Conservation (phyloP, 1,140 invertebrate genomes). For the Sitophilus oryzae region DNA sequence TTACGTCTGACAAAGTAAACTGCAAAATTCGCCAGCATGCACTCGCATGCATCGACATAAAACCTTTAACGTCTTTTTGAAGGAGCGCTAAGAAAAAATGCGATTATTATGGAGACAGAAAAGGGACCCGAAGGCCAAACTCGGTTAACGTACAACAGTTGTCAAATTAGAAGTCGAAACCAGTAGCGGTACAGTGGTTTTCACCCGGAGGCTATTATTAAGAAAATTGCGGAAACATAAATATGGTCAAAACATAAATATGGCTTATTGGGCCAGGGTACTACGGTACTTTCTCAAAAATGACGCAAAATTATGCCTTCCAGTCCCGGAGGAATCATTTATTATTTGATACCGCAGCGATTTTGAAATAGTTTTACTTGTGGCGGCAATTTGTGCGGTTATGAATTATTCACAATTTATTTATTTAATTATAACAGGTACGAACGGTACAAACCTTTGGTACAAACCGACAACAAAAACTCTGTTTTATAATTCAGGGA, state of each 20-base stretch:
- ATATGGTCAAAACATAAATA: not conserved
- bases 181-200: constrained; percentile 10
- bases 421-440: too few species aligned
- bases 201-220: not conserved
- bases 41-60: not conserved
- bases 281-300: not conserved
- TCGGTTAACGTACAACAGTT: constrained; percentile 10
- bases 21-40: not conserved
- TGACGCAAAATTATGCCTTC: not conserved
- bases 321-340: not conserved
- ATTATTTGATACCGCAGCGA: not conserved
- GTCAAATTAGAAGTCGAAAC: constrained; percentile 11
- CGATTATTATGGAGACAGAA: not conserved
- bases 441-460: too few species aligned
- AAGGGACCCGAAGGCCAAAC: not conserved
- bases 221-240: not conserved
- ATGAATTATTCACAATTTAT: not conserved
- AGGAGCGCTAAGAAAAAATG: not conserved
- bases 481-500: too few species aligned
- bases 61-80: not conserved
- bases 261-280: not conserved
- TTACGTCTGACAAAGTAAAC: not conserved
- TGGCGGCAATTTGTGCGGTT: not conserved
- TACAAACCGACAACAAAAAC: too few species aligned
- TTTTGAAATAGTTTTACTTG: not conserved